Evolutionary conservation across 2,888 invertebrate genomes (phyloP).

Genomic region (Strigamia transsilvanica): DNA sequence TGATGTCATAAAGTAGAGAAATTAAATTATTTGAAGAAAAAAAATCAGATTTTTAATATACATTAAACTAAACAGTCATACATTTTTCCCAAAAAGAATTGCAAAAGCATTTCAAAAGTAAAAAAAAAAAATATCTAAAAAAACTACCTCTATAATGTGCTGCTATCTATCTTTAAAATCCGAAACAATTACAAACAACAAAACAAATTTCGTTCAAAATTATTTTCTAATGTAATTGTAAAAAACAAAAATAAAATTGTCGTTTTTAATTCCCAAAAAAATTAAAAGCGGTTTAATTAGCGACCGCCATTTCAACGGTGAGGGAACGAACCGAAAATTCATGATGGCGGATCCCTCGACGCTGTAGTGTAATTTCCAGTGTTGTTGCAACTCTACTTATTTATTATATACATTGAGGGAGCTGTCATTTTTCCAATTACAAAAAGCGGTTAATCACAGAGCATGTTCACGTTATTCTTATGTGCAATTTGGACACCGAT

Average conservation of each 20-base stretch:
- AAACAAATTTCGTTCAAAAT: not conserved
- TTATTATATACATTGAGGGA: not conserved
- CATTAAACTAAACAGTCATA: too few relatives aligned
- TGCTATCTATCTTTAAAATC: not conserved
- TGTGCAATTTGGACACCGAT: constrained; percentile 49
- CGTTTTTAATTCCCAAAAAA: not conserved
- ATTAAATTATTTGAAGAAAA: too few relatives aligned
- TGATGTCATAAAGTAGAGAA: too few relatives aligned
- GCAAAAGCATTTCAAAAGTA: too few relatives aligned
- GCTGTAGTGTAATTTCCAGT: constrained; percentile 16
- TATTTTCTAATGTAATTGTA: not conserved
- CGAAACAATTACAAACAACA: not conserved
- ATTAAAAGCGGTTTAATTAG: not conserved
- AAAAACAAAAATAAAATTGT: not conserved
- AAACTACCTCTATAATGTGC: too few relatives aligned
- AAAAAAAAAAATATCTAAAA: too few relatives aligned
- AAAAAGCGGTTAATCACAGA: not conserved
- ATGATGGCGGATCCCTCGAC: constrained; percentile 27
- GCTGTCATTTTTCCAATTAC: not conserved
- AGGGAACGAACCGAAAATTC: constrained; percentile 19
- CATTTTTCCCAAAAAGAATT: too few relatives aligned
- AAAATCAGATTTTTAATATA: too few relatives aligned
- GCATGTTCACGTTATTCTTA: not conserved
- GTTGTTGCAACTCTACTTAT: constrained; percentile 27
- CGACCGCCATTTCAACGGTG: not conserved